Conservation (phyloP, 1,140 invertebrate species). For the Cydia amplana region DNA sequence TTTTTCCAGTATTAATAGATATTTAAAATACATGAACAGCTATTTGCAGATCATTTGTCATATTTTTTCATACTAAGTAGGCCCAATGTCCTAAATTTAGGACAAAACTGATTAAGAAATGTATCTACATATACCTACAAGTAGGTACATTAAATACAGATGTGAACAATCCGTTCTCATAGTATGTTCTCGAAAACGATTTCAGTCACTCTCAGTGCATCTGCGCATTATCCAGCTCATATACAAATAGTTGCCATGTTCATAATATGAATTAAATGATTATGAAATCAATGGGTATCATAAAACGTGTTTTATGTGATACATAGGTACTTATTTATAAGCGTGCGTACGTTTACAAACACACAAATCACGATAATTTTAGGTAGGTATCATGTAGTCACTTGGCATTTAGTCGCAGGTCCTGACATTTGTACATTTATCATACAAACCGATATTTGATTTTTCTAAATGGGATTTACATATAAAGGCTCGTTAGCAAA, state of each 20-base stretch:
- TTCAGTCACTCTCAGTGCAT: no score
- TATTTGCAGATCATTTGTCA: neutral
- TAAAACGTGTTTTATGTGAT: neutral
- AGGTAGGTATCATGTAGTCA: constrained; percentile 30
- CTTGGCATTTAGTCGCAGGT: constrained; percentile 18
- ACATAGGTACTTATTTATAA: neutral
- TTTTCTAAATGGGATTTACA: neutral
- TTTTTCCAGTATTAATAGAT: neutral
- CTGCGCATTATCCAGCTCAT: neutral
- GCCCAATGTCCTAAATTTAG: no score
- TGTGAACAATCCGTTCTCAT: no score
- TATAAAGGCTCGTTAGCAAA: neutral
- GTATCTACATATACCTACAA: no score
- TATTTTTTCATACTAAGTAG: neutral
- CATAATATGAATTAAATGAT: neutral
- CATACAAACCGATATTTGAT: neutral
- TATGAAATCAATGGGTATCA: neutral
- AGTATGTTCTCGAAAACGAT: no score
- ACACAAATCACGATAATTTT: constrained; percentile 16
- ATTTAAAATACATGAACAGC: neutral
- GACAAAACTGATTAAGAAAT: no score
- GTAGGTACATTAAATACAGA: no score
- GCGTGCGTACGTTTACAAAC: neutral
- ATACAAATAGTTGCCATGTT: neutral
- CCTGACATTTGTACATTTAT: constrained; percentile 19